Evolutionary conservation across 1,140 invertebrate genomes (phyloP).

Genomic region (Heliothis subflexa): DNA sequence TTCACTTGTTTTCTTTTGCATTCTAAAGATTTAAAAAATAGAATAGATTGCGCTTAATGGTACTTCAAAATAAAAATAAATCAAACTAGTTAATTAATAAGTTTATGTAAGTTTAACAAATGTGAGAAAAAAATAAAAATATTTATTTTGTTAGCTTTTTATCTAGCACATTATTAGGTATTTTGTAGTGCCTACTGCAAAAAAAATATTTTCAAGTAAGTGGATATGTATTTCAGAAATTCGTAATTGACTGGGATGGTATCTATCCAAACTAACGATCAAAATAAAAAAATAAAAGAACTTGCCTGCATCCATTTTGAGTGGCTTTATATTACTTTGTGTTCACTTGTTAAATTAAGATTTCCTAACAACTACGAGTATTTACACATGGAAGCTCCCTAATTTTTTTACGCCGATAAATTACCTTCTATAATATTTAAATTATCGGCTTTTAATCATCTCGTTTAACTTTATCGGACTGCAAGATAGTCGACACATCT

Average conservation of each 20-base stretch:
- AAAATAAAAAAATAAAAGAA: constrained; percentile 44
- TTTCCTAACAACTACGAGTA: background rate
- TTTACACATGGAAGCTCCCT: background rate
- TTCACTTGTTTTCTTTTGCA: no score
- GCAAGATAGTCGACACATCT: constrained; percentile 29
- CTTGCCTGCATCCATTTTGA: constrained; percentile 59
- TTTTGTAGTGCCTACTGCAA: no score
- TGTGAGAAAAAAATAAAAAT: no score
- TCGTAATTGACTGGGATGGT: background rate
- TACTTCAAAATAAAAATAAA: no score
- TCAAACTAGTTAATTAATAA: no score
- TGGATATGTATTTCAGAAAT: background rate
- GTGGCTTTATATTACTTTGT: background rate
- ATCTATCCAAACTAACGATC: constrained; percentile 37
- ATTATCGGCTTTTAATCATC: constrained; percentile 53
- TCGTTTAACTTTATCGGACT: constrained; percentile 41
- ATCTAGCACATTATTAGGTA: no score
- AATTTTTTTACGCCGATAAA: background rate
- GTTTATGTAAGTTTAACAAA: no score
- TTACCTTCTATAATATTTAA: background rate
- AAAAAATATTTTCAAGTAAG: no score
- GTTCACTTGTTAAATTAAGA: no score
- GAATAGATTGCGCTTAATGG: no score
- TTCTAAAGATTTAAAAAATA: no score
- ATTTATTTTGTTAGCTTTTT: no score